These are phyloP conservation scores for Leptopilina syphax DNA, from an alignment of 2,888 invertebrate species.

Conservation along the genomic window DNA sequence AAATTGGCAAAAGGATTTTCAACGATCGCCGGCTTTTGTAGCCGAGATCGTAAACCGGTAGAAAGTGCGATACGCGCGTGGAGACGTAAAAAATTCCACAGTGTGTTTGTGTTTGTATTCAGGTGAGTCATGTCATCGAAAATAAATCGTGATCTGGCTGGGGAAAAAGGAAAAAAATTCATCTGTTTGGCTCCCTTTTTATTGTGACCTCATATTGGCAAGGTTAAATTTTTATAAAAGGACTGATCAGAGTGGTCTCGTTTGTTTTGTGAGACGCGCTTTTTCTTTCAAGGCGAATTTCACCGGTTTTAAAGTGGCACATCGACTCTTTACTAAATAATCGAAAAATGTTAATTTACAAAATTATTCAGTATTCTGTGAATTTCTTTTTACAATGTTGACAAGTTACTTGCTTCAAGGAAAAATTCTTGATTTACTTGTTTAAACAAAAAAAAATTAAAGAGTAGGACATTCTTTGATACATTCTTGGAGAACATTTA, in stretches of 20 bases:
- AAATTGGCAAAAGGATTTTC: not conserved
- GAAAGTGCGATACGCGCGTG: slow-evolving; percentile 42
- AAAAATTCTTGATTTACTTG: no score
- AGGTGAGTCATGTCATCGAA: slow-evolving; percentile 58
- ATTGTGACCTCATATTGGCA: slow-evolving; percentile 5
- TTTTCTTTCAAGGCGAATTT: slow-evolving; percentile 21
- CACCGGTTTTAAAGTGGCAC: slow-evolving; percentile 33
- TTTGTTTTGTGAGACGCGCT: not conserved
- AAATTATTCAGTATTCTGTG: no score
- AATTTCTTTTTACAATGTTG: no score
- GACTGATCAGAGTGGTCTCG: not conserved
- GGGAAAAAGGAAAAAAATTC: slow-evolving; percentile 23
- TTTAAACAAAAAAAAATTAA: no score
- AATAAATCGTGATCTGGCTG: slow-evolving; percentile 46
- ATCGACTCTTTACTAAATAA: not conserved
- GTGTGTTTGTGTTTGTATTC: slow-evolving; percentile 47
- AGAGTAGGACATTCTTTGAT: no score
- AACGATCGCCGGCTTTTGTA: slow-evolving; percentile 22
- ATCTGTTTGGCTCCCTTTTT: not conserved
- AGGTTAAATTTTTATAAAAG: slow-evolving; percentile 15
- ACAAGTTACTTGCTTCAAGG: no score
- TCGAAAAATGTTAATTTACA: no score
- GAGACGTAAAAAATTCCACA: slow-evolving; percentile 48
- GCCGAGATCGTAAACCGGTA: slow-evolving; percentile 25
- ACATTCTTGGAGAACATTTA: no score